Evolutionary conservation across 2,797 vertebrate genomes (phyloP), one percentile per base, ranked within the genome.

Genomic region (Emydoidea blandingii): DNA sequence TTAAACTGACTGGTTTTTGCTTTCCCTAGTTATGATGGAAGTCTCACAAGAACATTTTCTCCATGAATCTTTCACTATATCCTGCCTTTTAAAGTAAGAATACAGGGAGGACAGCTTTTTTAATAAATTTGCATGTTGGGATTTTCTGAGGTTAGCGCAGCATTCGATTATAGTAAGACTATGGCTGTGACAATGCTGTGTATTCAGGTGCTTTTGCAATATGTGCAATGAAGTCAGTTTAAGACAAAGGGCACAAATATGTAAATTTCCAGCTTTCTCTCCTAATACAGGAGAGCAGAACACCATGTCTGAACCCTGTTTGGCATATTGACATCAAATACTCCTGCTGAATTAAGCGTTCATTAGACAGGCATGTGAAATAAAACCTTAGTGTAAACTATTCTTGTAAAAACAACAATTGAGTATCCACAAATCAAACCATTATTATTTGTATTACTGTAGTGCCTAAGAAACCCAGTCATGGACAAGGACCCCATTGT

Each of bases 11-110:
- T 53, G 34, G 27, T 53, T 83, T 92, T 83, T 83, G 12, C 2
- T 88, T 92, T 90, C 89, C 57, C 12, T 79, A 85, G 68, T 87
- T 83, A 56, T 89, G 3, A 8, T 92, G n/a, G 74, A 85, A 83
- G 79, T 52, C 56, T n/a, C 15, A 80, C 44, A 12, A 9, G 49
- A 72, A 9, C 16, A 37, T 41, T 41, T 72, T 72, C 5, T 19
- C 4, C 1, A 50, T 27, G 74, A 86, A 5, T 41, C 23, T 54
- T n/a, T n/a, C 52, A 81, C 34, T 59, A 3, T 23, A 72, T 53
- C 23, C 3, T 3, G 34, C 23, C 23, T 59, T n/a, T 59, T 12
- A 0, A 29, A 91, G 79, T 74, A 86, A 76, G 59, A 93, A 68
- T 68, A 49, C 1, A 4, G 11, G 18, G 8, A 11, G 3, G 4